Evolutionary conservation across 1,140 invertebrate species (phyloP), one percentile per base, ranked within the genome.

Genomic region (Meloidogyne floridensis): DNA sequence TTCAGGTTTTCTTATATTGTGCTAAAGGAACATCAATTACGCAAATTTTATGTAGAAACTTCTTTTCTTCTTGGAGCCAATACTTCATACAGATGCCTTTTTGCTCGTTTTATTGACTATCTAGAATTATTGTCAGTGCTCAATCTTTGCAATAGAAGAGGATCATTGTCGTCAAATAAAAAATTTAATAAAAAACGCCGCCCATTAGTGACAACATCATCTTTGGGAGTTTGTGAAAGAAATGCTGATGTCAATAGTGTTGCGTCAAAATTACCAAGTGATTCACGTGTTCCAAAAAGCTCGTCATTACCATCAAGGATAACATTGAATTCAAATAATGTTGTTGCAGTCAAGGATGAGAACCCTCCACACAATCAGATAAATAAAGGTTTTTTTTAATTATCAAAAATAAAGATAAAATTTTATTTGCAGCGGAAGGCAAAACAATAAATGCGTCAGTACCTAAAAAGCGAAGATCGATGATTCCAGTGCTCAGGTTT

Each of bases 1-100:
- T 84, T 86, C 59, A 89, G 88, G 88, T 82, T 89, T n/a, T 82
- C 82, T 72, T 89, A 89, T 76, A 86, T 87, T 42, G 89, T 89
- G n/a, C 77, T 89, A 20, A 89, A 89, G 80, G 88, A 89, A 75
- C 86, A 87, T 15, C 82, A 86, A 11, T 77, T 89, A 18, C 71
- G 59, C 42, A 70, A 79, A 32, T 72, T 89, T 20, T 89, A 89
- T 73, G 54, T 53, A 10, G 86, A 87, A 10, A 70, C 77, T 10
- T 86, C 88, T 9, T 89, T 89, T 81, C 76, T 90, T 18, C 59
- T 87, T 2, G 75, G 85, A 3, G 87, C 89, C 4, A 78, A 86
- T 54, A 82, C 83, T 18, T 87, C 89, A 59, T 89, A 89, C 81
- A 77, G 88, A 43, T 72, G 77, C 65, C 77, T 89, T 11, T 86